Evolutionary conservation across 2,888 invertebrate genomes (phyloP).

Genomic region (Arctia plantaginis): DNA sequence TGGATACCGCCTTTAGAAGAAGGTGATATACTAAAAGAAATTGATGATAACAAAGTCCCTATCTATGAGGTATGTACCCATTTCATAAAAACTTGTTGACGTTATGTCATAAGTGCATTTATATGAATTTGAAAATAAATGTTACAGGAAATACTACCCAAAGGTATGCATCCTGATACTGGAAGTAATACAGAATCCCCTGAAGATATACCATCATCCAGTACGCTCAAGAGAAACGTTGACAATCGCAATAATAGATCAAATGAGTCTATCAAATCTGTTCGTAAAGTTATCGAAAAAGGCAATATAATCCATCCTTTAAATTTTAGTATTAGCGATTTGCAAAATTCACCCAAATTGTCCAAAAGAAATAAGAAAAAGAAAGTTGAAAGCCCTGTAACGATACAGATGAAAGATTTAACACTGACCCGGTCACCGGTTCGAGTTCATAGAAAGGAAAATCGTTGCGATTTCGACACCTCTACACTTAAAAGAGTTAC

Average conservation of each 20-base stretch:
- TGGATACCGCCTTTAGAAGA: constrained; percentile 95
- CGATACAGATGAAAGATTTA: constrained; percentile 80
- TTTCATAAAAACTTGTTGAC: not conserved
- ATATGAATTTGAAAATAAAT: not conserved
- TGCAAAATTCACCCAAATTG: constrained; percentile 77
- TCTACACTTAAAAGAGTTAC: constrained; percentile 88
- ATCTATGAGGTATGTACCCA: constrained; percentile 73
- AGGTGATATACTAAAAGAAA: constrained; percentile 88
- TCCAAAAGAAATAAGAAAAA: constrained; percentile 72
- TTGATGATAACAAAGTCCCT: constrained; percentile 81
- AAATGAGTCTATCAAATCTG: constrained; percentile 75
- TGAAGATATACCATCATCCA: constrained; percentile 84
- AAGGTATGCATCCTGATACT: constrained; percentile 82
- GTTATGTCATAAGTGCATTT: not conserved
- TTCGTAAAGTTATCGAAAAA: constrained; percentile 72
- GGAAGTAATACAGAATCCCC: constrained; percentile 90
- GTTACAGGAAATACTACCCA: constrained; percentile 83
- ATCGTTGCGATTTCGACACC: constrained; percentile 64
- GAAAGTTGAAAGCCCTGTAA: constrained; percentile 66
- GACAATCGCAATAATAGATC: constrained; percentile 70
- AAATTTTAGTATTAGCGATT: constrained; percentile 82
- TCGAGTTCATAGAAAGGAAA: constrained; percentile 73
- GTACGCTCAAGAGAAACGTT: constrained; percentile 68
- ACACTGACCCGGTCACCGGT: constrained; percentile 74
- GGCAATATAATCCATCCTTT: constrained; percentile 81